These are phyloP conservation scores for Oceanodroma leucorhoa DNA, from an alignment of 2,797 vertebrate species.

Conservation along the genomic window DNA sequence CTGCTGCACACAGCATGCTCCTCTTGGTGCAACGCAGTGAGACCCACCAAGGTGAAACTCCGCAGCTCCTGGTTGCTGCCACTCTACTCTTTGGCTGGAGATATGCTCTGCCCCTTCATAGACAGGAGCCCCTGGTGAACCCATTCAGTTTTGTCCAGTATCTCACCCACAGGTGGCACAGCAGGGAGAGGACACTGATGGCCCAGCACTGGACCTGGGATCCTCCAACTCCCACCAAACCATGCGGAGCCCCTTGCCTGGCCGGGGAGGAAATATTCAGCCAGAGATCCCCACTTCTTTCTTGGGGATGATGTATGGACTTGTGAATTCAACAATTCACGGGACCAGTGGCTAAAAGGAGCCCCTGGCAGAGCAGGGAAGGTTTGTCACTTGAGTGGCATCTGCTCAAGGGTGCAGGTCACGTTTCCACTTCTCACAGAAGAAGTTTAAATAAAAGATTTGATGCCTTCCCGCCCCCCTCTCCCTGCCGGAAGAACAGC, in stretches of 20 bases:
- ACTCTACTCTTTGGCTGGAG: not conserved
- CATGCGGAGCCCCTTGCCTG: rapidly evolving
- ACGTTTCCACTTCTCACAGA: not conserved
- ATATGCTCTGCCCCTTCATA: not conserved
- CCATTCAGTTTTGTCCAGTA: not conserved
- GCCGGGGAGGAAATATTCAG: not conserved
- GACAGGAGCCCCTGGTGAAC: not conserved
- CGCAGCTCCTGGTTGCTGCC: not conserved
- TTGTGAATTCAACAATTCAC: not conserved
- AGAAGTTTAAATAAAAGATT: constrained; percentile 19
- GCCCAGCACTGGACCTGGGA: not conserved
- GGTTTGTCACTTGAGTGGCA: not conserved
- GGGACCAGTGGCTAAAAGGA: not conserved
- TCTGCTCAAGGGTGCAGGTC: not conserved
- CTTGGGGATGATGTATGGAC: not conserved
- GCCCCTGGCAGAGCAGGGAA: not conserved
- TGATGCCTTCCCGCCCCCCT: not conserved
- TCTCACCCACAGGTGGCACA: not conserved
- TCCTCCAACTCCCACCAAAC: not conserved
- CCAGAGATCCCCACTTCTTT: not conserved
- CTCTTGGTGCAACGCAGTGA: rapidly evolving
- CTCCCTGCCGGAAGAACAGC: not conserved
- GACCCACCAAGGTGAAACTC: not conserved
- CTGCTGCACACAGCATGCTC: not conserved
- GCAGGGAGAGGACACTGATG: not conserved